A percentile compares a stretch with the other conserved stretches of the same genome.
phyloP scores from a whole-genome alignment of 2,888 invertebrate genomes.

The Prosapia bicincta region DNA sequence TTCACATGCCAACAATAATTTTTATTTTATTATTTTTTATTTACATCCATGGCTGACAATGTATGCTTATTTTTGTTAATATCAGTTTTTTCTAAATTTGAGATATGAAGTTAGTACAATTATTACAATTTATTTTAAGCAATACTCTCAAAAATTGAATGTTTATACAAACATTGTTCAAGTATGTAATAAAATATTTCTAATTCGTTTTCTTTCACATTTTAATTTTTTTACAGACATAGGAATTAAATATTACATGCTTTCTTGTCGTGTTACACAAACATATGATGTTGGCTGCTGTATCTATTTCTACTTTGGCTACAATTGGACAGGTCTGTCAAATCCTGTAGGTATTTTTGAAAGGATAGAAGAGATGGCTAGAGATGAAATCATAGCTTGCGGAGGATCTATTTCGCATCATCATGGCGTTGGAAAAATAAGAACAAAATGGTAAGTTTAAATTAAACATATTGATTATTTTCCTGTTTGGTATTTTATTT shows the following conservation, averaged over 20 bases:
- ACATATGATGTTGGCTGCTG: slow-evolving; percentile 97
- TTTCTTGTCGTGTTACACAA: slow-evolving; percentile 88
- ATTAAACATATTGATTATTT: neutral
- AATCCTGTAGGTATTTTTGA: slow-evolving; percentile 81
- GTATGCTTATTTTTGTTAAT: too few relatives aligned
- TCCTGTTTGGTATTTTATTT: too few relatives aligned
- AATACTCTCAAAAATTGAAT: too few relatives aligned
- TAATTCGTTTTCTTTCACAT: too few relatives aligned
- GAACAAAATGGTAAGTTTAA: slow-evolving; percentile 66
- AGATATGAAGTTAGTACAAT: too few relatives aligned
- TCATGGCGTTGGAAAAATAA: slow-evolving; percentile 92
- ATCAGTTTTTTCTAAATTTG: too few relatives aligned
- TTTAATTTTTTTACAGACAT: slow-evolving; percentile 36
- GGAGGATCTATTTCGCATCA: slow-evolving; percentile 83
- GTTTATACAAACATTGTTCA: too few relatives aligned
- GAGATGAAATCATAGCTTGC: slow-evolving; percentile 72
- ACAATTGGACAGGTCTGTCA: slow-evolving; percentile 57
- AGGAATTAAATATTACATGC: slow-evolving; percentile 59
- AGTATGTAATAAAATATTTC: too few relatives aligned
- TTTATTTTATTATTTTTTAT: too few relatives aligned
- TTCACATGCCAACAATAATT: too few relatives aligned
- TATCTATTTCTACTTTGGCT: slow-evolving; percentile 92
- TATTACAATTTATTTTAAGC: too few relatives aligned
- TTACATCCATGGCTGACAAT: too few relatives aligned
- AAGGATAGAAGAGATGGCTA: slow-evolving; percentile 78